Percentiles rank a stretch among this genome's conserved stretches.
Conservation (phyloP, 2,797 vertebrate species). For the Muscicapa comitata region DNA sequence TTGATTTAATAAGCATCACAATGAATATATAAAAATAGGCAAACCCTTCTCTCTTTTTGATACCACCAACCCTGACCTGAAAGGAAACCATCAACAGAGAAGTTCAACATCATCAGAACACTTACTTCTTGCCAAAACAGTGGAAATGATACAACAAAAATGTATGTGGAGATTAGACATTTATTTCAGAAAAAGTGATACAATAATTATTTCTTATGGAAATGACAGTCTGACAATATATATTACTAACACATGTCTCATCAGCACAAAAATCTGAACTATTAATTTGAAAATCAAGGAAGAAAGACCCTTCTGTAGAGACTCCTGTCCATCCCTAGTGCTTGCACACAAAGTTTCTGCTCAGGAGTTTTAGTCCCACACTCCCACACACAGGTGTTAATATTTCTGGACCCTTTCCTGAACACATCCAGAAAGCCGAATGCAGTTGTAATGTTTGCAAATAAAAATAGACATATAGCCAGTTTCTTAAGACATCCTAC, state of each 20-base stretch:
- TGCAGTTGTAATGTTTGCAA: not conserved
- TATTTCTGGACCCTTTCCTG: not conserved
- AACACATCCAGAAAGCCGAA: not conserved
- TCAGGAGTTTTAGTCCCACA: not conserved
- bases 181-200: not conserved
- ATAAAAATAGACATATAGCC: not conserved
- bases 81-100: not conserved
- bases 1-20: not conserved
- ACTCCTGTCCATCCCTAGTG: fast-evolving
- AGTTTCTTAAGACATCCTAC: not conserved
- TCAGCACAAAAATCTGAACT: not conserved
- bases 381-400: not conserved
- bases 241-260: not conserved
- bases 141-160: not conserved
- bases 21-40: not conserved
- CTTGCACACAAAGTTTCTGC: not conserved
- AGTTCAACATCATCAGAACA: not conserved
- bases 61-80: not conserved
- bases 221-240: not conserved
- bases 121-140: not conserved
- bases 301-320: not conserved
- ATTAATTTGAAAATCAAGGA: not conserved
- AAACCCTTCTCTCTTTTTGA: not conserved
- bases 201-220: not conserved
- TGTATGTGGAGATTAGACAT: fast-evolving